Conservation (phyloP, 2,797 vertebrate genomes). For the Hypotaenidia philippensis region DNA sequence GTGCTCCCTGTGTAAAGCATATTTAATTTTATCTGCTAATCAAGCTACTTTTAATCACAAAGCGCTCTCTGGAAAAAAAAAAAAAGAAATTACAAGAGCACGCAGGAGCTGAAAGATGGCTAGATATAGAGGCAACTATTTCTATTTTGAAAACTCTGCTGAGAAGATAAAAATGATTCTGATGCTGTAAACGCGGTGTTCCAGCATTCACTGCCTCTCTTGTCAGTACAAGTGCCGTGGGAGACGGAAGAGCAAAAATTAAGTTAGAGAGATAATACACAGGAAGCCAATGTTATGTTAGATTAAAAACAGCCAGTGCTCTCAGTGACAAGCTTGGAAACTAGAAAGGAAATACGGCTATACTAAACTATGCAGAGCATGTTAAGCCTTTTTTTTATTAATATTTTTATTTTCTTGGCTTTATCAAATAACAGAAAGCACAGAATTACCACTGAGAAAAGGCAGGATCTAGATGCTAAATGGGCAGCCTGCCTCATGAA, state of each 20-base stretch:
- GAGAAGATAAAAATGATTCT: constrained; percentile 29
- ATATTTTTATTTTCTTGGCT: fast-evolving
- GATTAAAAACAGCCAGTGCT: constrained; percentile 44
- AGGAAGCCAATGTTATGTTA: constrained; percentile 52
- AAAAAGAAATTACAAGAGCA: neutral
- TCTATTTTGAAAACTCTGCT: constrained; percentile 41
- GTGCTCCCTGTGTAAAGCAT: constrained; percentile 18
- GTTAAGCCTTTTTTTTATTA: neutral
- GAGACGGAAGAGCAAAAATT: constrained; percentile 39
- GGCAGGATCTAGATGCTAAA: neutral
- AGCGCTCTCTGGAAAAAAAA: neutral
- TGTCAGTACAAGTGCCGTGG: neutral
- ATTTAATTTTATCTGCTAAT: constrained; percentile 69
- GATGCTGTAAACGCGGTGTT: neutral
- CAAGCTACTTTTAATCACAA: constrained; percentile 55
- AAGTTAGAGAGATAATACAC: constrained; percentile 41
- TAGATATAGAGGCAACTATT: neutral
- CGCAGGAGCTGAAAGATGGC: neutral
- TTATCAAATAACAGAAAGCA: neutral
- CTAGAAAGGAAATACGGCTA: constrained; percentile 18
- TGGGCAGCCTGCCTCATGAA: neutral
- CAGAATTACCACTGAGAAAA: neutral
- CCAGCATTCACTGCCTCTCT: constrained; percentile 20
- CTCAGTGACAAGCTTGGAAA: constrained; percentile 37
- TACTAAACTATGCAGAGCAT: neutral